These are phyloP conservation scores for Nestor notabilis DNA, from an alignment of 2,113 vertebrate species.

Conservation along the genomic window DNA sequence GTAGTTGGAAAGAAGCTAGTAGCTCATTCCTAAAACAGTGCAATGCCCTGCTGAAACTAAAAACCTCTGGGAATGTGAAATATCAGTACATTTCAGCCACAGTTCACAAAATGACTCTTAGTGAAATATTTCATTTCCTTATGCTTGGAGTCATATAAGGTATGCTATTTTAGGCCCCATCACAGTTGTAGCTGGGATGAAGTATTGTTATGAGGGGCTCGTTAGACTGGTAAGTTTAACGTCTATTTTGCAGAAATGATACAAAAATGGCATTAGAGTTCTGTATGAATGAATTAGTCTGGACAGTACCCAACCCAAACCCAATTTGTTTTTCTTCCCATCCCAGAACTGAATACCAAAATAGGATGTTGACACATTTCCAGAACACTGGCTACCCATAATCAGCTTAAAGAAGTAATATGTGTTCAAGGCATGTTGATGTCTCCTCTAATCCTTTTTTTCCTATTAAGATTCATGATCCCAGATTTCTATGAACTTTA, in stretches of 20 bases:
- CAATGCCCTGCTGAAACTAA: neutral
- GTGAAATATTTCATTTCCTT: neutral
- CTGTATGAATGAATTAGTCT: neutral
- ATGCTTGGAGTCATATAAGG: neutral
- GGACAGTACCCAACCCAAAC: neutral
- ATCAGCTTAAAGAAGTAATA: neutral
- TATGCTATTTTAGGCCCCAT: neutral
- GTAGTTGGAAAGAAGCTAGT: neutral
- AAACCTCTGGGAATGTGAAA: neutral
- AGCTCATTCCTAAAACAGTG: neutral
- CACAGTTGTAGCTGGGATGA: neutral
- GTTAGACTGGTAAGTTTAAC: neutral
- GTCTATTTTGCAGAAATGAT: neutral
- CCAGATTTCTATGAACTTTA: neutral
- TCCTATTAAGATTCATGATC: neutral
- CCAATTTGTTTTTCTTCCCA: neutral
- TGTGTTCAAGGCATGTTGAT: neutral
- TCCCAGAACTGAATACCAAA: neutral
- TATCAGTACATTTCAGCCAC: neutral
- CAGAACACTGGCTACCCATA: neutral
- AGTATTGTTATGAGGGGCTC: rapidly evolving
- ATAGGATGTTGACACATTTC: neutral
- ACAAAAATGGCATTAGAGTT: neutral
- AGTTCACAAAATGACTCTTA: neutral
- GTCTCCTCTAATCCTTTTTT: neutral